Percentiles rank a stretch among this genome's conserved stretches.
These are phyloP conservation scores for Cephus runcator DNA, from an alignment of 2,888 invertebrate species.

Conservation along the genomic window DNA sequence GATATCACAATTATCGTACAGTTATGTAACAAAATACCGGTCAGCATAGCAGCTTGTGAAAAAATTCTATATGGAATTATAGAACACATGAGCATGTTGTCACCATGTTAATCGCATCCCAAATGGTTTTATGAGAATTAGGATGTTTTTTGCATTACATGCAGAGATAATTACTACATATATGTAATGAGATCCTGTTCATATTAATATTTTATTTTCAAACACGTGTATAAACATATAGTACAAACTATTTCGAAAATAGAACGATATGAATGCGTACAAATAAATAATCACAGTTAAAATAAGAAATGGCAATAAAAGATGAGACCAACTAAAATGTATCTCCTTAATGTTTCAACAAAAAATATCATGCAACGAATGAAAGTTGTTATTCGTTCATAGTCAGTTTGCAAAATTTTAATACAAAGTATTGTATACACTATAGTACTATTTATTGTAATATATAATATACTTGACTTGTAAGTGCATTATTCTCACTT, in stretches of 20 bases:
- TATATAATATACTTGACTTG: conserved; percentile 10
- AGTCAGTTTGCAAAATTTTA: conserved; percentile 8
- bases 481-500: not conserved
- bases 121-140: too few species aligned
- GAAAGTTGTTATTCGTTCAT: not conserved
- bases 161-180: too few species aligned
- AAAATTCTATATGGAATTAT: not conserved
- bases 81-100: not conserved
- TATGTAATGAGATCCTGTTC: too few species aligned
- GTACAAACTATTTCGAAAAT: conserved; percentile 14
- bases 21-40: too few species aligned
- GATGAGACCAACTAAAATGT: not conserved
- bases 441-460: conserved; percentile 1
- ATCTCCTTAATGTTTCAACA: not conserved
- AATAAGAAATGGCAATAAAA: conserved; percentile 20
- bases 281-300: conserved; percentile 24
- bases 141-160: not conserved
- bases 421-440: conserved; percentile 3
- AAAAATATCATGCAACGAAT: conserved; percentile 14
- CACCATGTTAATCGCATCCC: not conserved
- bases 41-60: too few species aligned
- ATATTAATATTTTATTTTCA: not conserved
- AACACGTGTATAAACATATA: not conserved
- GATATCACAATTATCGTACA: too few species aligned
- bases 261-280: conserved; percentile 12